phyloP scores from a whole-genome alignment of 2,113 vertebrate species.

The Ammospiza nelsoni region DNA sequence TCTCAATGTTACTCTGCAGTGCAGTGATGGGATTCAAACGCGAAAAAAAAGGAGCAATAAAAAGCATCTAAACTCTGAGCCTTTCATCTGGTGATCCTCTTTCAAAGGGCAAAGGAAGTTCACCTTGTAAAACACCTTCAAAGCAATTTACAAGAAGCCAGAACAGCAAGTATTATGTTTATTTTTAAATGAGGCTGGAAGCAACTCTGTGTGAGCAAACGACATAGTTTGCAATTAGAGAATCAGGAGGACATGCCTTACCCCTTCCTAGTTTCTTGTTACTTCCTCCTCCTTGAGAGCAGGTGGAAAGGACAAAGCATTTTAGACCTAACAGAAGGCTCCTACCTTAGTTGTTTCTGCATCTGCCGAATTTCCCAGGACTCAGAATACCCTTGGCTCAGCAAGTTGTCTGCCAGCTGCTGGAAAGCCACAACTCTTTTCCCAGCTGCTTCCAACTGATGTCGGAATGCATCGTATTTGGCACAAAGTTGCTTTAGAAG shows the following conservation, averaged over 20 bases:
- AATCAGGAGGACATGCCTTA: not conserved
- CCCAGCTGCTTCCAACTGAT: constrained; percentile 78
- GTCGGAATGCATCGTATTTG: constrained; percentile 80
- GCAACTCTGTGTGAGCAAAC: not conserved
- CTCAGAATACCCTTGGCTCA: constrained; percentile 71
- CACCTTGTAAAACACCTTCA: not conserved
- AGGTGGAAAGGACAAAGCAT: not conserved
- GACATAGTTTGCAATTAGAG: not conserved
- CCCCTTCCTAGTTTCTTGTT: not conserved
- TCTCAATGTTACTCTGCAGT: not conserved
- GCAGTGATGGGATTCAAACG: not conserved
- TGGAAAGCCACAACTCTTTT: constrained; percentile 75
- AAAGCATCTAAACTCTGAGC: not conserved
- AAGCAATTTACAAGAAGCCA: not conserved
- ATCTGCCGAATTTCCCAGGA: constrained; percentile 67
- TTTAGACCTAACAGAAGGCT: not conserved
- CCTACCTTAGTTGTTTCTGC: constrained; percentile 81
- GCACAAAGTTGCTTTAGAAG: constrained; percentile 79
- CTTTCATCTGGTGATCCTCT: not conserved
- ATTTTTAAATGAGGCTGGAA: not conserved
- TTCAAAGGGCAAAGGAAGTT: constrained; percentile 1
- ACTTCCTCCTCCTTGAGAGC: accelerated
- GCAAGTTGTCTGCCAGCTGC: constrained; percentile 73
- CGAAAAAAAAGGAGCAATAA: not conserved
- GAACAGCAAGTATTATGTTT: not conserved